A percentile compares a stretch with the other conserved stretches of the same genome.
phyloP scores from a whole-genome alignment of 2,888 invertebrate genomes.

The Endotricha flammealis region DNA sequence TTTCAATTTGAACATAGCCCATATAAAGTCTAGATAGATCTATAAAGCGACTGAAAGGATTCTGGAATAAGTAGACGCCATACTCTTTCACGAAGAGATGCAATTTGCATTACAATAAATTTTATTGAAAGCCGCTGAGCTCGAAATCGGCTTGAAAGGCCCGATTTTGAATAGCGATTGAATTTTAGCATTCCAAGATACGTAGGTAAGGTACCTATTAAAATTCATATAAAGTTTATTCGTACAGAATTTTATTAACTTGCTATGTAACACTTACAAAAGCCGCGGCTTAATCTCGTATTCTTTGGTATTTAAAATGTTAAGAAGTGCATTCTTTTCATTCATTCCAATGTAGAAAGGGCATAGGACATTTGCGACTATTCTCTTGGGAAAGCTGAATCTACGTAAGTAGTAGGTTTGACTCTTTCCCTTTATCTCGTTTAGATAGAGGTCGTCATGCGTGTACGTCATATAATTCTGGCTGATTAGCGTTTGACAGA shows the following conservation, averaged over 20 bases:
- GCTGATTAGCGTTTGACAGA: no score
- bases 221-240: constrained; percentile 1
- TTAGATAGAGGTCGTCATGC: no score
- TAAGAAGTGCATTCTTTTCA: no score
- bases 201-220: neutral
- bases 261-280: no score
- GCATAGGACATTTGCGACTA: no score
- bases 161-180: constrained; percentile 38
- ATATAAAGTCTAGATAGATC: constrained; percentile 20
- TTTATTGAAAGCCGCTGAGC: constrained; percentile 53
- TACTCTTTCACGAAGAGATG: constrained; percentile 51
- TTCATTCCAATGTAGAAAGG: no score
- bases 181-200: constrained; percentile 20
- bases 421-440: no score
- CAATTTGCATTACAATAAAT: constrained; percentile 73
- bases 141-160: constrained; percentile 41
- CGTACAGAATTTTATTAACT: neutral
- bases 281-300: no score
- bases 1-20: neutral
- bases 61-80: constrained; percentile 42
- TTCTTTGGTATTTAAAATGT: no score
- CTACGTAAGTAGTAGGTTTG: no score
- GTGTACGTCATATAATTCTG: no score
- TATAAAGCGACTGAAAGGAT: constrained; percentile 42
- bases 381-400: no score